phyloP scores from a whole-genome alignment of 2,113 vertebrate species.

The Urocolius indicus region DNA sequence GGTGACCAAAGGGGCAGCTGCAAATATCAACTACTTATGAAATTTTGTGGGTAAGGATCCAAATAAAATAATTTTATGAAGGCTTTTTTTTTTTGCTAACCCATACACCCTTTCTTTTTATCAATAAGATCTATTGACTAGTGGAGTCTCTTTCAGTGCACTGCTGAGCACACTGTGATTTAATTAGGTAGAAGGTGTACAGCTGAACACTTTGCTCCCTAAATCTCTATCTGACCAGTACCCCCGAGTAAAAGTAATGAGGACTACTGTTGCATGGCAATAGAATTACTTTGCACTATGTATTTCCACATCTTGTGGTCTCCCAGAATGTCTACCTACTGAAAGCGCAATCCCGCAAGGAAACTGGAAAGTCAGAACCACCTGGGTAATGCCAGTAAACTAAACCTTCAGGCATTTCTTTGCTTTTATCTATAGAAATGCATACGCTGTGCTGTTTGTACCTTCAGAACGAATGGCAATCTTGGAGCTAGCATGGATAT shows the following conservation, averaged over 20 bases:
- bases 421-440: slow-evolving; percentile 27
- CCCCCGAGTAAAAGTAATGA: neutral
- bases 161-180: neutral
- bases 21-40: slow-evolving; percentile 16
- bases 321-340: neutral
- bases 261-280: neutral
- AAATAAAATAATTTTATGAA: slow-evolving; percentile 15
- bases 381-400: slow-evolving; percentile 10
- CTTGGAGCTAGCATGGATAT: slow-evolving; percentile 31
- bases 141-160: neutral
- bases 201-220: neutral
- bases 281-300: neutral
- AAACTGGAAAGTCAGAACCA: slow-evolving; percentile 1
- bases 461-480: slow-evolving; percentile 55
- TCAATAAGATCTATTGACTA: neutral
- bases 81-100: neutral
- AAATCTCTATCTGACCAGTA: neutral
- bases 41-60: neutral
- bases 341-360: neutral
- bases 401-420: slow-evolving; percentile 30
- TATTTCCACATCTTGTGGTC: slow-evolving; percentile 1
- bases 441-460: slow-evolving; percentile 38
- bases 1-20: neutral
- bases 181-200: neutral
- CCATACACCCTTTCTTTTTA: neutral